Conservation (phyloP, 1,140 invertebrate species). For the Sinella curviseta region DNA sequence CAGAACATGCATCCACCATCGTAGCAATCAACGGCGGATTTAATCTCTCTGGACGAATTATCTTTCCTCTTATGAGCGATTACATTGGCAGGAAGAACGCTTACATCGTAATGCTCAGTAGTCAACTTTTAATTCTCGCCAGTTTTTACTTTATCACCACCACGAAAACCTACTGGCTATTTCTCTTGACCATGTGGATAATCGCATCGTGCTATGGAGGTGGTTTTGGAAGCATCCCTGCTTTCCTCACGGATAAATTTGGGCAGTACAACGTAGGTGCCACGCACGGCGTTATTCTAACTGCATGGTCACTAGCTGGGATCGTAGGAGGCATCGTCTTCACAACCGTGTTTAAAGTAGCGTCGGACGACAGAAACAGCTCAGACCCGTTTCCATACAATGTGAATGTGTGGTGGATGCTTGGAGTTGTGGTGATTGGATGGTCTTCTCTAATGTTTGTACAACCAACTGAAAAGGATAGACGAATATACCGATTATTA, state of each 20-base stretch:
- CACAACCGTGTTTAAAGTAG: conserved; percentile 38
- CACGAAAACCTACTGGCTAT: conserved; percentile 37
- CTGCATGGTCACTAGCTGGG: conserved; percentile 43
- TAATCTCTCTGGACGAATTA: conserved; percentile 42
- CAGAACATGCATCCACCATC: conserved; percentile 38
- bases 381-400: conserved; percentile 40
- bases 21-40: conserved; percentile 45
- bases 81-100: conserved; percentile 44
- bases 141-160: conserved; percentile 40
- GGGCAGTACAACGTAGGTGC: conserved; percentile 41
- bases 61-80: conserved; percentile 40
- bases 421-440: conserved; percentile 34
- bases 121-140: conserved; percentile 40
- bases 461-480: conserved; percentile 27
- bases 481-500: no score
- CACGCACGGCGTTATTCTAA: conserved; percentile 46
- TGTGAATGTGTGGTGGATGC: conserved; percentile 45
- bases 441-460: conserved; percentile 33
- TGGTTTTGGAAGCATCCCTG: conserved; percentile 44
- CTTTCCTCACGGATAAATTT: conserved; percentile 45
- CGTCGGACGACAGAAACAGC: background rate
- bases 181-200: conserved; percentile 39
- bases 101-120: conserved; percentile 36
- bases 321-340: conserved; percentile 43
- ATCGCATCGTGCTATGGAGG: conserved; percentile 42